These are phyloP conservation scores for Candidula unifasciata DNA, from an alignment of 2,888 invertebrate species.

Conservation along the genomic window DNA sequence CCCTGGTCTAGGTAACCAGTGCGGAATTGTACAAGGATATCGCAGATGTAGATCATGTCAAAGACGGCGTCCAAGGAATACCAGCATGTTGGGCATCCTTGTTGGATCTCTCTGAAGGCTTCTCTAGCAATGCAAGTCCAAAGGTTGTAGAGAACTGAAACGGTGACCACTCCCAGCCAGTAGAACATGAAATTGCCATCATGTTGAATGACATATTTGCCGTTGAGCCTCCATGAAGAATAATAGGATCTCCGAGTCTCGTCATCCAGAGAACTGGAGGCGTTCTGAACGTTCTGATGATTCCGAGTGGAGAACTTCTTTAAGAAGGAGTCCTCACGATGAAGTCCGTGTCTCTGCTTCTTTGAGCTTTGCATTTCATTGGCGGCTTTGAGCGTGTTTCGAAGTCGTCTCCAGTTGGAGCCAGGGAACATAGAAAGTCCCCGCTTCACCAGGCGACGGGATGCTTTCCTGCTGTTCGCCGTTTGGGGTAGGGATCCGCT, in stretches of 20 bases:
- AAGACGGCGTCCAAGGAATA: slow-evolving; percentile 85
- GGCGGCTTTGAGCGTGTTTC: slow-evolving; percentile 84
- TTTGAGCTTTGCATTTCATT: slow-evolving; percentile 62
- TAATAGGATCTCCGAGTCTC: not conserved
- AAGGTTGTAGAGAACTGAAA: slow-evolving; percentile 94
- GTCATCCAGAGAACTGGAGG: slow-evolving; percentile 33
- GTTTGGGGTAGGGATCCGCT: not conserved
- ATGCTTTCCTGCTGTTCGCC: slow-evolving; percentile 29
- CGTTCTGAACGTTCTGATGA: slow-evolving; percentile 63
- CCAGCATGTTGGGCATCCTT: slow-evolving; percentile 69
- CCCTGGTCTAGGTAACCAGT: slow-evolving; percentile 94
- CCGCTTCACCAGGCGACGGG: slow-evolving; percentile 23
- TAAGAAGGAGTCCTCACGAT: slow-evolving; percentile 82
- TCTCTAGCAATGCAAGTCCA: slow-evolving; percentile 97
- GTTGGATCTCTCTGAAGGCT: slow-evolving; percentile 92
- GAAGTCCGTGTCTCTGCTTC: slow-evolving; percentile 65
- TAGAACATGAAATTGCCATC: slow-evolving; percentile 97
- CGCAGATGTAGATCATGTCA: slow-evolving; percentile 91
- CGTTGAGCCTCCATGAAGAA: slow-evolving; percentile 34
- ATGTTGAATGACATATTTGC: slow-evolving; percentile 87
- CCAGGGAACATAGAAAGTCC: slow-evolving; percentile 52
- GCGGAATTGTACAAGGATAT: slow-evolving; percentile 92
- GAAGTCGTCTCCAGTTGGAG: slow-evolving; percentile 90
- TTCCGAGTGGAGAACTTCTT: slow-evolving; percentile 95
- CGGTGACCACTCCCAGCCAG: slow-evolving; percentile 92